phyloP scores from a whole-genome alignment of 2,888 invertebrate genomes.

The Pharmacophagus antenor region DNA sequence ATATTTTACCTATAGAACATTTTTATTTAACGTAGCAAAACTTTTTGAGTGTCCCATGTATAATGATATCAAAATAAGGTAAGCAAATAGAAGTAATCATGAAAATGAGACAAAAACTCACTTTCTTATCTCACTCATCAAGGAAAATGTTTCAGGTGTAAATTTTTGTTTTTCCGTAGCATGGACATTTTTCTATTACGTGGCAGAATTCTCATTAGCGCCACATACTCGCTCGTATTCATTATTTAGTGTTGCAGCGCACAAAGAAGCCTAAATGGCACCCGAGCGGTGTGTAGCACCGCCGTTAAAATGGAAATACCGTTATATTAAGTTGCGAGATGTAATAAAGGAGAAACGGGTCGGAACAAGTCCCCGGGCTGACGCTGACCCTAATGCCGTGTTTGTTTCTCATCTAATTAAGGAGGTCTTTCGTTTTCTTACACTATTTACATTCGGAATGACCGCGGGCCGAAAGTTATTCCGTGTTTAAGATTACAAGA shows the following conservation, averaged over 20 bases:
- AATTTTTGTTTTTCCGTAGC: neutral
- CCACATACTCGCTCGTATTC: conserved; percentile 31
- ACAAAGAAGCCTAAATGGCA: conserved; percentile 18
- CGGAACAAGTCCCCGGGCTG: conserved; percentile 44
- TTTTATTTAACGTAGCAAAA: too few relatives aligned
- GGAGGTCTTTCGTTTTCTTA: conserved; percentile 51
- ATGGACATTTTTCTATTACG: neutral
- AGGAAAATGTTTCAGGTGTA: neutral
- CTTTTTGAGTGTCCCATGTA: too few relatives aligned
- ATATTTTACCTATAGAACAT: too few relatives aligned
- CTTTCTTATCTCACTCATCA: neutral
- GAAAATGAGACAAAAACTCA: neutral
- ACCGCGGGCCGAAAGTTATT: conserved; percentile 25
- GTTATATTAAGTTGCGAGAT: conserved; percentile 43
- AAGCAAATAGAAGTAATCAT: neutral
- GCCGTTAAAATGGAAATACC: conserved; percentile 47
- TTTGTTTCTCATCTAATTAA: conserved; percentile 70
- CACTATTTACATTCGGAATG: conserved; percentile 55
- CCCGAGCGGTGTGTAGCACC: conserved; percentile 8
- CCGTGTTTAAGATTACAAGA: conserved; percentile 25
- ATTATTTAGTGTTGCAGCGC: conserved; percentile 16
- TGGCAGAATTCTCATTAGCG: neutral
- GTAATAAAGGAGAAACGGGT: conserved; percentile 47
- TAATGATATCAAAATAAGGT: neutral
- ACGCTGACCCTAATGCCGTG: conserved; percentile 59